These are phyloP conservation scores for Lutjanus erythropterus DNA, from an alignment of 2,113 vertebrate species.

Conservation along the genomic window DNA sequence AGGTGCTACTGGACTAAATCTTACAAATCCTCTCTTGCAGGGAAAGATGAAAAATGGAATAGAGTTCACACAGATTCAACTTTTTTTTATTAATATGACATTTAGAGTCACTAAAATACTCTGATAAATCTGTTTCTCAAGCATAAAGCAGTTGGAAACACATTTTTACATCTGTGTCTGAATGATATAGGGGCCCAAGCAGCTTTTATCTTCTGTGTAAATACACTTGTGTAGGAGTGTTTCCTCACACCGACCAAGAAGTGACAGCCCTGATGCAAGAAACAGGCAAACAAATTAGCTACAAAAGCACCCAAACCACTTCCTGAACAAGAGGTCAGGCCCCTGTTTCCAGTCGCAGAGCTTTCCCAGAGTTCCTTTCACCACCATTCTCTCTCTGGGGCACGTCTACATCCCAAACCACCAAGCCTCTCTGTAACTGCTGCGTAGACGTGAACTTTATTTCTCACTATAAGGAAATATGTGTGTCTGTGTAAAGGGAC, in stretches of 20 bases:
- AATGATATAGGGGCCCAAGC: not conserved
- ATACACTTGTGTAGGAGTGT: not conserved
- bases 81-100: constrained; percentile 12
- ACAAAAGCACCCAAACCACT: constrained; percentile 63
- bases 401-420: constrained; percentile 60
- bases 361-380: constrained; percentile 80
- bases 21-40: no score
- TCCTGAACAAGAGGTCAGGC: constrained; percentile 74
- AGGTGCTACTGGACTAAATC: constrained; percentile 16
- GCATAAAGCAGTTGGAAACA: not conserved
- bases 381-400: constrained; percentile 54
- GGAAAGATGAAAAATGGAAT: not conserved
- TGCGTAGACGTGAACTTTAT: not conserved
- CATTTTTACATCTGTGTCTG: not conserved
- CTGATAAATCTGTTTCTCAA: not conserved
- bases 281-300: constrained; percentile 52
- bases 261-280: constrained; percentile 13
- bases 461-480: constrained; percentile 22
- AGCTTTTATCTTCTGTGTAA: not conserved
- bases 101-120: not conserved
- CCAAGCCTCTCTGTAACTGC: constrained; percentile 20
- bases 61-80: constrained; percentile 4
- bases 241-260: not conserved
- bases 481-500: constrained; percentile 2
- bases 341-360: constrained; percentile 57